phyloP scores from a whole-genome alignment of 2,113 vertebrate species.

The Hydrolagus affinis region DNA sequence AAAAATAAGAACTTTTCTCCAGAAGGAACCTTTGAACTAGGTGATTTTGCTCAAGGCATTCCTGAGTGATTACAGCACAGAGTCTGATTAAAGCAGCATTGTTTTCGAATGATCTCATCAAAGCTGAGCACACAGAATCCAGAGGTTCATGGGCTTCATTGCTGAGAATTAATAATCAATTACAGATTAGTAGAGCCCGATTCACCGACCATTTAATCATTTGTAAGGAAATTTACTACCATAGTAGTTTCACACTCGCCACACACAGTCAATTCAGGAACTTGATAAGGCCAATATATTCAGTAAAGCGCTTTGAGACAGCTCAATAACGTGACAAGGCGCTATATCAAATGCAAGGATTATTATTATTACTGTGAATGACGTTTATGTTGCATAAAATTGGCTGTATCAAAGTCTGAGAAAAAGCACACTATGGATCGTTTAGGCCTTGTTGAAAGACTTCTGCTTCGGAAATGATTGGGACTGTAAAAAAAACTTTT shows the following conservation, averaged over 20 bases:
- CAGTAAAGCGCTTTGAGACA: no score
- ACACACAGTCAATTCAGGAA: no score
- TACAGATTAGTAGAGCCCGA: neutral
- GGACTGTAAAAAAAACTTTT: no score
- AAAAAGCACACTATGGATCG: no score
- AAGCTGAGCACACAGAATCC: neutral
- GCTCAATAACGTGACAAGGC: no score
- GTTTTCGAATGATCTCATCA: constrained; percentile 33
- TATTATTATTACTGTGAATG: neutral
- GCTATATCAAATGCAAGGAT: no score
- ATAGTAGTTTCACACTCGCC: no score
- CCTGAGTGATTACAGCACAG: constrained; percentile 15
- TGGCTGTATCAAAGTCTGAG: no score
- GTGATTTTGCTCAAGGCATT: constrained; percentile 33
- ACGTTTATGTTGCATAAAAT: neutral
- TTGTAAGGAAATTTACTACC: neutral
- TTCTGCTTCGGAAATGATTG: no score
- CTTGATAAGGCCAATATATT: no score
- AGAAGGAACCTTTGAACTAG: constrained; percentile 20
- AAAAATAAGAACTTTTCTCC: constrained; percentile 25
- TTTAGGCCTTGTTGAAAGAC: no score
- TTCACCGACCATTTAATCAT: neutral
- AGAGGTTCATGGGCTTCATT: constrained; percentile 17
- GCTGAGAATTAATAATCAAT: constrained; percentile 13
- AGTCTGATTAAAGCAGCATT: constrained; percentile 33